Base-by-base conservation (phyloP, 2,888 invertebrate species). In the Troglohyphantes excavatus region DNA sequence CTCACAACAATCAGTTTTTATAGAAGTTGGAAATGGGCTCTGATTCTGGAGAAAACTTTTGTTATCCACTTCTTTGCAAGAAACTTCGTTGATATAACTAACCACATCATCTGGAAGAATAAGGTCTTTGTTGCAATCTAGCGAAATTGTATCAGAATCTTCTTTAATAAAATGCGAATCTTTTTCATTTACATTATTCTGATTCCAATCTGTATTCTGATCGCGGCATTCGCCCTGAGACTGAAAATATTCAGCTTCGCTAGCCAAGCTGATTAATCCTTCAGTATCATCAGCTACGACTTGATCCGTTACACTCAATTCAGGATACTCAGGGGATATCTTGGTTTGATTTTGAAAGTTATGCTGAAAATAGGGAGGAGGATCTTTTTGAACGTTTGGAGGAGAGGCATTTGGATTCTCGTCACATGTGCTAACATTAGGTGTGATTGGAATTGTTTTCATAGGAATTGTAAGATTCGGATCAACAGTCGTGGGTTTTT, bases 91-190 rank as follows among this genome's bases (percentile, higher is more conserved):
- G 93, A 98, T 95, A 94, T 98, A 98, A 94, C 97, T 96, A 93
- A 97, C 95, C 97, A 98, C 98, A 94, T 98, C 98, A 93, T 98
- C 98, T 27, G 98, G 98, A 93, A 98, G 96, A 81, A 98, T 97
- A 93, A 98, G 95, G 84, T 94, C 93, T 81, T 93, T 85, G 93
- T 97, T 97, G 93, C 97, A 97, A 93, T 98, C 98, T 92, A 98
- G 96, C 95, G 97, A 96, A 27, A 21, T 13, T 2, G 65, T 19
- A 33, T 73, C 67, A 2, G 43, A 17, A n/a, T 19, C 53, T 29
- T 61, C 70, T n/a, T 61, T 70, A 29, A 23, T 23, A 19, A 72
- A 19, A 23, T 33, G 53, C 7, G 21, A 21, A 61, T 63, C 59
- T 63, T 70, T 63, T 53, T 78, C 76, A 46, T 63, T 46, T n/a